These are phyloP conservation scores for Brachirus orientalis DNA, from an alignment of 2,113 vertebrate species.

Conservation along the genomic window DNA sequence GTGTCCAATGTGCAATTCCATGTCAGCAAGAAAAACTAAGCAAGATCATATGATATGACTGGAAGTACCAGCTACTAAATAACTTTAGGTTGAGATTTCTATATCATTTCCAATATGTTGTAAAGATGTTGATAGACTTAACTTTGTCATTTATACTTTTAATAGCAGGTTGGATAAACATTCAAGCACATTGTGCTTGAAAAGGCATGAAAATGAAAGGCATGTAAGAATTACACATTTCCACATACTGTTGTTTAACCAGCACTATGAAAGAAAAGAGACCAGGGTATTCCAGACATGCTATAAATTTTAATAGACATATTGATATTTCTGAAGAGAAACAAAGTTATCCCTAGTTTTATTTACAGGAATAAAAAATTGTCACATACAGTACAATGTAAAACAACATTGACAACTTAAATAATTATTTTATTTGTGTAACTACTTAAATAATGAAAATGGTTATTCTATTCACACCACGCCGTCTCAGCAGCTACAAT, in stretches of 20 bases:
- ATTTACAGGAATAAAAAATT: slow-evolving; percentile 85
- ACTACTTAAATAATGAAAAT: slow-evolving; percentile 88
- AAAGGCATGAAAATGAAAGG: background rate
- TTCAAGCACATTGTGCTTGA: too few relatives aligned
- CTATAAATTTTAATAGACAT: slow-evolving; percentile 88
- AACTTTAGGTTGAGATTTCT: too few relatives aligned
- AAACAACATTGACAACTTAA: slow-evolving; percentile 86
- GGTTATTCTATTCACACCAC: slow-evolving; percentile 86
- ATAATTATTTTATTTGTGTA: slow-evolving; percentile 85
- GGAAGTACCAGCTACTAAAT: too few relatives aligned
- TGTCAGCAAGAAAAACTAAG: too few relatives aligned
- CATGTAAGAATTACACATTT: background rate
- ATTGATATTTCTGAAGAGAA: slow-evolving; percentile 85
- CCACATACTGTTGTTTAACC: background rate
- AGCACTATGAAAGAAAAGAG: slow-evolving; percentile 18
- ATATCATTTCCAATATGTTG: too few relatives aligned
- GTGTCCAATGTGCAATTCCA: too few relatives aligned
- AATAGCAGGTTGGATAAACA: too few relatives aligned
- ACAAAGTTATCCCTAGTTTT: slow-evolving; percentile 85
- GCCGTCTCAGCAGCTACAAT: slow-evolving; percentile 85
- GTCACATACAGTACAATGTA: slow-evolving; percentile 85
- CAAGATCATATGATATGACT: too few relatives aligned
- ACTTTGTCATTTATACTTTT: too few relatives aligned
- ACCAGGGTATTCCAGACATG: slow-evolving; percentile 75
- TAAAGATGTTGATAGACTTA: too few relatives aligned